Evolutionary conservation across 2,797 vertebrate species (phyloP).

Genomic region (Craterocephalus amniculus): DNA sequence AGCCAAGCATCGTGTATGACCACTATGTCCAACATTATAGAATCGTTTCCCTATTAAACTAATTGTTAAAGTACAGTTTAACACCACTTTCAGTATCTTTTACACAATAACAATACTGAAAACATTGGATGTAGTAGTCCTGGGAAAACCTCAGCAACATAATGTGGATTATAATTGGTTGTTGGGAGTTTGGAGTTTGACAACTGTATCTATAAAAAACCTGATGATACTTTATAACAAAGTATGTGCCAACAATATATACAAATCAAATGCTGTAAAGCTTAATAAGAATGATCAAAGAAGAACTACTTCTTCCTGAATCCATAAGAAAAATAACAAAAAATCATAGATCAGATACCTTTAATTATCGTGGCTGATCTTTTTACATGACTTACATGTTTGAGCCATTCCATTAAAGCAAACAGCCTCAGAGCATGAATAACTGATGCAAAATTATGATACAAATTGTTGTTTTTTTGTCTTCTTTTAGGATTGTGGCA

Average conservation of each 20-base stretch:
- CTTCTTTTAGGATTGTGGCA: conserved; percentile 1
- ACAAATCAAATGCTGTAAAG: conserved; percentile 34
- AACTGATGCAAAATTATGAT: neutral
- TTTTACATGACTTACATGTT: conserved; percentile 2
- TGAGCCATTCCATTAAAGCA: neutral
- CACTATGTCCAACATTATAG: conserved; percentile 20
- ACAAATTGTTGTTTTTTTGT: neutral
- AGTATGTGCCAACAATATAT: conserved; percentile 21
- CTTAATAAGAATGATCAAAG: conserved; percentile 12
- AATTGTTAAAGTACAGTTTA: conserved; percentile 13
- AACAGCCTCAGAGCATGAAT: neutral
- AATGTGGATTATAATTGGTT: conserved; percentile 37
- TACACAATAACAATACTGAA: conserved; percentile 34
- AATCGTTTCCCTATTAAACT: conserved; percentile 23
- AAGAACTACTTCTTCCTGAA: conserved; percentile 28
- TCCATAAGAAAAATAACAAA: conserved; percentile 12
- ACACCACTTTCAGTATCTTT: conserved; percentile 20
- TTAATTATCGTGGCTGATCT: conserved; percentile 2
- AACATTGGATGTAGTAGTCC: conserved; percentile 27
- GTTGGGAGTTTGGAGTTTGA: conserved; percentile 11
- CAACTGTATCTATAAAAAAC: conserved; percentile 21
- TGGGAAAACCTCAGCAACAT: conserved; percentile 11
- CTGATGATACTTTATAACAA: conserved; percentile 14
- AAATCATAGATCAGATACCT: conserved; percentile 16
- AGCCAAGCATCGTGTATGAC: conserved; percentile 19